Evolutionary conservation across 2,113 vertebrate genomes (phyloP).

Genomic region (Aix galericulata): DNA sequence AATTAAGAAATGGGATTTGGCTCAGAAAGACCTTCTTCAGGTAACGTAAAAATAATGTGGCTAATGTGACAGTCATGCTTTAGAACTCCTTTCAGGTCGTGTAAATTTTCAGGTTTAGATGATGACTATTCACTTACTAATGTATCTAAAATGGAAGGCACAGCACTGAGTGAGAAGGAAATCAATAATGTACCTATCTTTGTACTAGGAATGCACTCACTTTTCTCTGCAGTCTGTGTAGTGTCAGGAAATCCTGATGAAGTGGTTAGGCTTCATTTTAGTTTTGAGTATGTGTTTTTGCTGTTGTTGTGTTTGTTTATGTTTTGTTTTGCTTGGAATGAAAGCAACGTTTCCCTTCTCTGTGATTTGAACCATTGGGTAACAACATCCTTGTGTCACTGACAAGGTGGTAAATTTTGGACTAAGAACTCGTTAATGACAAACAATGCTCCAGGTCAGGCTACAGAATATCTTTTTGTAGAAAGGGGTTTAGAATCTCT

Average conservation of each 20-base stretch:
- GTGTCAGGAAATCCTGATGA: not conserved
- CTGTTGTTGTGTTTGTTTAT: not conserved
- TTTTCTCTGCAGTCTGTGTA: not conserved
- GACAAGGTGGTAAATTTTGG: not conserved
- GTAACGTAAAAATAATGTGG: slow-evolving; percentile 65
- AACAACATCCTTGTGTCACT: not conserved
- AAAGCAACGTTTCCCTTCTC: not conserved
- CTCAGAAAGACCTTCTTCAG: slow-evolving; percentile 88
- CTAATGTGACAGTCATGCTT: not conserved
- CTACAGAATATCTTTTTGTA: not conserved
- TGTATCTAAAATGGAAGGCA: not conserved
- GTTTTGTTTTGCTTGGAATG: not conserved
- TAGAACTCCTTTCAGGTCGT: not conserved
- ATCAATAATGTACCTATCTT: not conserved
- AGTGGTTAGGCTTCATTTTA: not conserved
- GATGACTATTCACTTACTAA: not conserved
- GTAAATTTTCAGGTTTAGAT: not conserved
- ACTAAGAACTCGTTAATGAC: not conserved
- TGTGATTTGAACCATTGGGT: not conserved
- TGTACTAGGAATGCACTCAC: not conserved
- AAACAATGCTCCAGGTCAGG: not conserved
- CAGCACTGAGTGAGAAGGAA: not conserved
- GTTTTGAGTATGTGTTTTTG: not conserved
- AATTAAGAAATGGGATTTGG: slow-evolving; percentile 95
- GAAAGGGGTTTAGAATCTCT: not conserved